Conservation (phyloP, 2,797 vertebrate species). For the Micrastur ruficollis region DNA sequence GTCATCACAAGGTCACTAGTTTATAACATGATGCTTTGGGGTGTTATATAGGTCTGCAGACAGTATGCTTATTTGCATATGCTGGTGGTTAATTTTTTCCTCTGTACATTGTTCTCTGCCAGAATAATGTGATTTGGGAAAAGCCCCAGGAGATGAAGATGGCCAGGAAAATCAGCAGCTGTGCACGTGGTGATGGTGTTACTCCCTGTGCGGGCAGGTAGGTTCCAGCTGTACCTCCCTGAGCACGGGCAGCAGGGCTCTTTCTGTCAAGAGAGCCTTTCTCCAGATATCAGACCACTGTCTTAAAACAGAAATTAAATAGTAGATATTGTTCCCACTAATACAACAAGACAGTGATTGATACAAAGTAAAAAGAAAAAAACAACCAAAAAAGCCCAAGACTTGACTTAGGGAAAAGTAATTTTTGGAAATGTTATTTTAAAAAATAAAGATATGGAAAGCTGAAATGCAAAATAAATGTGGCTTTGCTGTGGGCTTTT, state of each 20-base stretch:
- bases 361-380: background rate
- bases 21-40: background rate
- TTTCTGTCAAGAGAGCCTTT: background rate
- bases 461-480: background rate
- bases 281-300: background rate
- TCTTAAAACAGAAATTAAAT: background rate
- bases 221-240: background rate
- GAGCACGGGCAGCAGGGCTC: background rate
- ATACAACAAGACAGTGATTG: background rate
- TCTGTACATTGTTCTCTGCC: background rate
- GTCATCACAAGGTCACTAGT: background rate
- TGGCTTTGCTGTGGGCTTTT: background rate
- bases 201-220: background rate
- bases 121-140: background rate
- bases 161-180: background rate
- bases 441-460: background rate
- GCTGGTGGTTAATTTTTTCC: background rate
- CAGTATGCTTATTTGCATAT: background rate
- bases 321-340: background rate
- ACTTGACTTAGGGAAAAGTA: background rate
- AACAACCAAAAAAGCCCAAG: accelerated
- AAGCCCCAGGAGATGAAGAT: background rate
- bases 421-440: background rate
- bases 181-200: background rate
- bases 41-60: background rate